Evolutionary conservation across 2,797 vertebrate genomes (phyloP).

Genomic region (Thaleichthys pacificus): DNA sequence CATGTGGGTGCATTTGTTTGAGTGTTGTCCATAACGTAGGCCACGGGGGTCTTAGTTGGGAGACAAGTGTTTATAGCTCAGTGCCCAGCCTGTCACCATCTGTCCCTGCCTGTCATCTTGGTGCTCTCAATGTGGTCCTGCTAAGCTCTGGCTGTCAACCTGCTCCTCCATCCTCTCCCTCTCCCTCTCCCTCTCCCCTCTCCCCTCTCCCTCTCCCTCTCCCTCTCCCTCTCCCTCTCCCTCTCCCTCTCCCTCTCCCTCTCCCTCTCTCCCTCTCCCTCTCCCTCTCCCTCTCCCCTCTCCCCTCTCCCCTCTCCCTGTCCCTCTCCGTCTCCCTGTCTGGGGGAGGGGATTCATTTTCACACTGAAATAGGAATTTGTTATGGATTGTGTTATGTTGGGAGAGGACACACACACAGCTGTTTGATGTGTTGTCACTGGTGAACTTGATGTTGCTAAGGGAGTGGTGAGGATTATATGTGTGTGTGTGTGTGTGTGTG

Average conservation of each 20-base stretch:
- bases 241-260: not conserved
- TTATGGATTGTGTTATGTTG: not conserved
- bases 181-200: not conserved
- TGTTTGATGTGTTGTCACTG: not conserved
- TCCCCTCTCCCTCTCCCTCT: not conserved
- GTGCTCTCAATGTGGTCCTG: not conserved
- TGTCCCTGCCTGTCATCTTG: not conserved
- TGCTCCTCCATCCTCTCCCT: not conserved
- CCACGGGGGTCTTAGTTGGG: not conserved
- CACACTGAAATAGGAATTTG: conserved; percentile 1
- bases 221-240: not conserved
- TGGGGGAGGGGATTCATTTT: not conserved
- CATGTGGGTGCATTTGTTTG: too few relatives aligned
- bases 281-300: not conserved
- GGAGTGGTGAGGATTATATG: not conserved
- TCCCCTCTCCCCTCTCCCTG: not conserved
- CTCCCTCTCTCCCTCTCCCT: not conserved
- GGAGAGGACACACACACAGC: not conserved
- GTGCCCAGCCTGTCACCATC: not conserved
- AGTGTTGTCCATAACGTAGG: too few relatives aligned
- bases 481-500: conserved; percentile 48
- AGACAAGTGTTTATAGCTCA: too few relatives aligned
- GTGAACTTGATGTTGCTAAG: not conserved
- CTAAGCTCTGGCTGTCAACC: not conserved
- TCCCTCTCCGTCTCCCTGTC: not conserved